phyloP scores from a whole-genome alignment of 2,113 vertebrate species.

The Crotalus viridis region DNA sequence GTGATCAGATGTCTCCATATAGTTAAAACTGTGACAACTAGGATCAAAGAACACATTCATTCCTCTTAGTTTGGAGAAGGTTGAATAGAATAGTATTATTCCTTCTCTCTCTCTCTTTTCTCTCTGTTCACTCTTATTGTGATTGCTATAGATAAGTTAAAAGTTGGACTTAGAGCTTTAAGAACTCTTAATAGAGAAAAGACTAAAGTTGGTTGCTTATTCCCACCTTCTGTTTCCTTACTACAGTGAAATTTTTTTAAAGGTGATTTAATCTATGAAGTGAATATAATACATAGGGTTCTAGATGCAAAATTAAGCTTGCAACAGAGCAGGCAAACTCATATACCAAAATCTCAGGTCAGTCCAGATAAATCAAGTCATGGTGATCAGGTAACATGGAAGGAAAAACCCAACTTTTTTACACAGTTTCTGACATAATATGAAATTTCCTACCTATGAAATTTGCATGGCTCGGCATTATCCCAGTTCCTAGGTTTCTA shows the following conservation, averaged over 20 bases:
- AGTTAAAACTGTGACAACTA: not conserved
- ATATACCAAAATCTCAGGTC: not conserved
- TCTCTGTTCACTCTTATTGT: not conserved
- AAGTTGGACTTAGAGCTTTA: not conserved
- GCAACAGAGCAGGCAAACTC: not conserved
- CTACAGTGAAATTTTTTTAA: not conserved
- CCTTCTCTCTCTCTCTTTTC: not conserved
- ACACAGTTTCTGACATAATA: not conserved
- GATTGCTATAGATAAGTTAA: not conserved
- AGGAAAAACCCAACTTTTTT: not conserved
- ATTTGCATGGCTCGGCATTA: not conserved
- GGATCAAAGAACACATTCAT: not conserved
- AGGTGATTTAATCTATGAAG: not conserved
- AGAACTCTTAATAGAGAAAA: not conserved
- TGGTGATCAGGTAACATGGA: not conserved
- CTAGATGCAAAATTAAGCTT: not conserved
- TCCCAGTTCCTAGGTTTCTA: not conserved
- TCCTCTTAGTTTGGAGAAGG: not conserved
- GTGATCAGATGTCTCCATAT: not conserved
- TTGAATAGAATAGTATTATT: not conserved
- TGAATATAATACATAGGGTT: not conserved
- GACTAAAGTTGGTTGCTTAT: not conserved
- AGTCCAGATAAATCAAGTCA: not conserved
- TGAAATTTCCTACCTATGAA: too few species aligned
- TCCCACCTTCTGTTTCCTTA: not conserved